Conservation (phyloP, 2,888 invertebrate genomes). For the Crioceris asparagi region DNA sequence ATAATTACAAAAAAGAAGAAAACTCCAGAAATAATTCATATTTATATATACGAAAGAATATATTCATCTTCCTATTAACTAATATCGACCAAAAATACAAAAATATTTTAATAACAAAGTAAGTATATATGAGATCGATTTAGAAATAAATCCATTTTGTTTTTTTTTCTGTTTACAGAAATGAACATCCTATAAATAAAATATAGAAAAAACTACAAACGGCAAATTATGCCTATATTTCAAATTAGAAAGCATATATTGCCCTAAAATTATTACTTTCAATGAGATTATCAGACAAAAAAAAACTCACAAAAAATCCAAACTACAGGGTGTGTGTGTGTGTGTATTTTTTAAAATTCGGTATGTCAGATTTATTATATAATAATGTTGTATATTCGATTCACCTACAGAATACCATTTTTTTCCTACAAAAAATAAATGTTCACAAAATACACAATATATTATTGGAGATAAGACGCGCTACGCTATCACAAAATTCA, state of each 20-base stretch:
- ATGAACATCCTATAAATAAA: not conserved
- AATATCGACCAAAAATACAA: slow-evolving; percentile 23
- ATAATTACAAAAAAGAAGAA: slow-evolving; percentile 4
- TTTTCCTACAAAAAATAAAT: too few species aligned
- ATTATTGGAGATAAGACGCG: slow-evolving; percentile 3
- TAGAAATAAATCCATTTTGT: not conserved
- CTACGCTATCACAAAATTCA: slow-evolving; percentile 20
- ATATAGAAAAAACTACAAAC: not conserved
- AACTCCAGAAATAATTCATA: slow-evolving; percentile 2
- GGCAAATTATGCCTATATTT: not conserved
- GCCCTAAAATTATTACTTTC: slow-evolving; percentile 16
- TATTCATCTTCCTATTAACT: slow-evolving; percentile 14
- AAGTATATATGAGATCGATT: slow-evolving; percentile 1
- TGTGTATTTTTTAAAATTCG: too few species aligned
- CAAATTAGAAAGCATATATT: slow-evolving; percentile 10
- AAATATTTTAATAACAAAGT: slow-evolving; percentile 18
- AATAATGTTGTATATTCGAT: too few species aligned
- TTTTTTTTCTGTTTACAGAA: not conserved
- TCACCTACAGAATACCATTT: too few species aligned
- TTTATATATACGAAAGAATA: not conserved
- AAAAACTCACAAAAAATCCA: slow-evolving; percentile 9
- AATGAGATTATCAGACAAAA: too few species aligned
- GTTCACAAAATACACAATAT: too few species aligned
- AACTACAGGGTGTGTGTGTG: slow-evolving; percentile 7
- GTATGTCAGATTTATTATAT: too few species aligned